A percentile compares a stretch with the other conserved stretches of the same genome.
These are phyloP conservation scores for Hirundichthys speculiger DNA, from an alignment of 2,113 vertebrate species.

Conservation along the genomic window DNA sequence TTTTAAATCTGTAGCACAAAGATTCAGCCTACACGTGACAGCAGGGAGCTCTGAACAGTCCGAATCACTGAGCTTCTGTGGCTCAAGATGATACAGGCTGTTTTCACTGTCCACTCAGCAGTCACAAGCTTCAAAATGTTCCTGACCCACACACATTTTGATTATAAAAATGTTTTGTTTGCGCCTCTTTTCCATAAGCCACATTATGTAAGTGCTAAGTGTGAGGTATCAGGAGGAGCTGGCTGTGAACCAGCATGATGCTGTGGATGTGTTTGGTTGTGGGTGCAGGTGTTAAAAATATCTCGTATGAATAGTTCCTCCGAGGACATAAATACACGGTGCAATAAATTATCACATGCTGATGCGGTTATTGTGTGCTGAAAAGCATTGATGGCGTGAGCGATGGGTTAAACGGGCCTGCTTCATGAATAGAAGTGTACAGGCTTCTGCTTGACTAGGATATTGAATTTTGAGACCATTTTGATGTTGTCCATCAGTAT, in stretches of 20 bases:
- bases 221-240: slow-evolving; percentile 59
- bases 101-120: slow-evolving; percentile 57
- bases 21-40: slow-evolving; percentile 49
- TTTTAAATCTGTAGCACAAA: slow-evolving; percentile 64
- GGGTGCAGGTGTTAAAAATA: slow-evolving; percentile 64
- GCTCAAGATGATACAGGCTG: slow-evolving; percentile 55
- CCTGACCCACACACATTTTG: slow-evolving; percentile 64
- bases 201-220: slow-evolving; percentile 68
- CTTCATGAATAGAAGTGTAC: slow-evolving; percentile 1
- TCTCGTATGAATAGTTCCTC: slow-evolving; percentile 53
- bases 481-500: not conserved
- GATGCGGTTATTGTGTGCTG: slow-evolving; percentile 43
- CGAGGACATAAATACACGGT: slow-evolving; percentile 38
- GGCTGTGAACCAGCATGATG: slow-evolving; percentile 40
- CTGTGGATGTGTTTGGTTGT: slow-evolving; percentile 30
- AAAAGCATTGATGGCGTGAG: slow-evolving; percentile 11
- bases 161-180: slow-evolving; percentile 58
- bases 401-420: not conserved
- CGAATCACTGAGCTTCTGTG: slow-evolving; percentile 40
- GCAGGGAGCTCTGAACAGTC: slow-evolving; percentile 26
- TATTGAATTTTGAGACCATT: not conserved
- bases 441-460: slow-evolving; percentile 5
- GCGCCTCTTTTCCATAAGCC: slow-evolving; percentile 63
- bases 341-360: slow-evolving; percentile 35
- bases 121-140: slow-evolving; percentile 60